Conservation (phyloP, 2,113 vertebrate genomes). For the Crypturellus undulatus region DNA sequence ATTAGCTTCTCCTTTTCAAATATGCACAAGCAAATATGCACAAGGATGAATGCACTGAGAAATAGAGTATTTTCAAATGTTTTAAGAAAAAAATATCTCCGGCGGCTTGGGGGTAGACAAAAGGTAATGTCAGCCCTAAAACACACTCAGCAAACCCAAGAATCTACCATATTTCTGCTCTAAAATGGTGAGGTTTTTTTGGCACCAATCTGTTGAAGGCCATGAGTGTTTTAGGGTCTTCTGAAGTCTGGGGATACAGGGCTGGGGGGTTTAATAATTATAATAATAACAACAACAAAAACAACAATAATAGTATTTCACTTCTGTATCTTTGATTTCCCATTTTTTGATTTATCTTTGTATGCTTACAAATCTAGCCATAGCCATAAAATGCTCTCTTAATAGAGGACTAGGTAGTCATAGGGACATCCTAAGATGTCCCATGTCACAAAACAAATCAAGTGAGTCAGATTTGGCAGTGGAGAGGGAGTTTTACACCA, state of each 20-base stretch:
- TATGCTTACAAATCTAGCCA: not conserved
- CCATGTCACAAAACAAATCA: not conserved
- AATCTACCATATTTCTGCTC: not conserved
- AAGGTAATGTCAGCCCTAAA: not conserved
- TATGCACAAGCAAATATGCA: not conserved
- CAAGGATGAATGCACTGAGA: too few relatives aligned
- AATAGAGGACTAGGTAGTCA: not conserved
- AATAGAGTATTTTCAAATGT: not conserved
- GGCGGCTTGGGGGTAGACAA: not conserved
- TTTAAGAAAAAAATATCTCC: not conserved
- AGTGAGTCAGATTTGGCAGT: not conserved
- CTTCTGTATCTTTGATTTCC: not conserved
- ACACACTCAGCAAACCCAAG: not conserved
- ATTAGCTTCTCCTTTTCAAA: not conserved
- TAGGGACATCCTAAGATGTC: not conserved
- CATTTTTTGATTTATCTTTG: too few relatives aligned
- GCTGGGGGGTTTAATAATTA: not conserved
- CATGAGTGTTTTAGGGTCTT: not conserved
- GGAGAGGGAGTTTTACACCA: not conserved
- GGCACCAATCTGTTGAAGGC: not conserved
- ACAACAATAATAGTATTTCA: not conserved
- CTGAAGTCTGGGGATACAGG: not conserved
- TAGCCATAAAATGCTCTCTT: not conserved
- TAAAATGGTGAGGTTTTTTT: not conserved
- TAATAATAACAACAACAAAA: too few relatives aligned